Evolutionary conservation across 2,797 vertebrate species (phyloP).

Genomic region (Sphenodon punctatus): DNA sequence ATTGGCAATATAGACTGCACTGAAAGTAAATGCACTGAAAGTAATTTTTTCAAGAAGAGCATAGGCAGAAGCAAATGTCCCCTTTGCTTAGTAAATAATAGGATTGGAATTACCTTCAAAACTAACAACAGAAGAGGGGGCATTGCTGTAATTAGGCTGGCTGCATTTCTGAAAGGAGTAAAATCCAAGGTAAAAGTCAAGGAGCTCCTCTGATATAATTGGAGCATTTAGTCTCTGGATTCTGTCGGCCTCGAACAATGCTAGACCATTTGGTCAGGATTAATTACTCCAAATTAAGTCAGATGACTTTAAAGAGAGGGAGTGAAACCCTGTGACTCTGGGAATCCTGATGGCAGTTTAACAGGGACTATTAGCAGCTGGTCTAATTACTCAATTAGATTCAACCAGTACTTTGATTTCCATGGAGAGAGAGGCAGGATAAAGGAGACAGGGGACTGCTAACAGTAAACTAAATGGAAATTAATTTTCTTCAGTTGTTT

Average conservation of each 20-base stretch:
- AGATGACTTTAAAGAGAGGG: neutral
- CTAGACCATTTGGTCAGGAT: too few relatives aligned
- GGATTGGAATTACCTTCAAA: neutral
- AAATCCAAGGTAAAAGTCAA: neutral
- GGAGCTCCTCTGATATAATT: neutral
- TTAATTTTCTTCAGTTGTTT: neutral
- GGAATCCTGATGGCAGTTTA: neutral
- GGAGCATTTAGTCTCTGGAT: neutral
- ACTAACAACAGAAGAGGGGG: neutral
- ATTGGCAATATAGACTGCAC: too few relatives aligned
- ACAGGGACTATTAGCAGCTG: neutral
- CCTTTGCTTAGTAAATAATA: too few relatives aligned
- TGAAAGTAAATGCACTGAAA: too few relatives aligned
- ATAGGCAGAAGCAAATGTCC: too few relatives aligned
- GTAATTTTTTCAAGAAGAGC: too few relatives aligned
- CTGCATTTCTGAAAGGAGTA: neutral
- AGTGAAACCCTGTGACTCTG: neutral
- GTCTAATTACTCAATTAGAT: neutral
- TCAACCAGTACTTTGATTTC: neutral
- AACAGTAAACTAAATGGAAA: neutral
- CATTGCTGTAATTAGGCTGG: neutral
- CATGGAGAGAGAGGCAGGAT: neutral
- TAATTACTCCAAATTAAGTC: too few relatives aligned
- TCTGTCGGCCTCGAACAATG: neutral
- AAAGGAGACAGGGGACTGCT: neutral